Base-by-base conservation (phyloP, 2,797 vertebrate species). In the Thamnophis elegans region DNA sequence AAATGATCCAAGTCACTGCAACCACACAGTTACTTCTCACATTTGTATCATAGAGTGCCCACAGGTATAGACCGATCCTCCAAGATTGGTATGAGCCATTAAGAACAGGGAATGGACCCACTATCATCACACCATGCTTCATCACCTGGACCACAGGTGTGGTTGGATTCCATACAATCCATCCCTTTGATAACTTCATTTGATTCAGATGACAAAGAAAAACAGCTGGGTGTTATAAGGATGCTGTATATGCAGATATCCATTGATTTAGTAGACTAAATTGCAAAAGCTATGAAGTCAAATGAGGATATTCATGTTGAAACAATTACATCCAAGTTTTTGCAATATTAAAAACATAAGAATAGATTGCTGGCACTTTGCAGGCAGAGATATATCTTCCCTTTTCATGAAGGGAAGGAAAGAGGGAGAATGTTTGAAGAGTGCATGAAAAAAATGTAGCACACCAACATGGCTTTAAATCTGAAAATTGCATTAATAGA, bases 281-380 rank as follows among this genome's bases (percentile, higher is more conserved):
- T 14, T 32, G 36, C n/a, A 42, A 36, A 55, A 36, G 62, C 20
- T 68, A 54, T 55, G n/a, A n/a, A 22, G 20, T 56, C 4, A 51
- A 89, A 26, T 62, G 16, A 32, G 55, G 22, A 90, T 42, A 54
- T 22, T 32, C 53, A 55, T 78, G 36, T 14, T 90, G 89, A 90
- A 90, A 42, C 32, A 42, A 16, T 53, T 26, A 20, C 53, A 47
- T 88, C 91, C 86, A 62, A 28, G n/a, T 25, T 88, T 16, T 28
- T 36, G 4, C 26, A 51, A 12, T 92, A 11, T 32, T 85, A 42
- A 85, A 85, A 89, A 42, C 47, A n/a, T 22, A 53, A 47, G 60
- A 93, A 92, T 82, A 95, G 65, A 90, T 73, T 18, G 0, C 26
- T 54, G 47, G 18, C 89, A 88, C 85, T 93, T 91, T 94, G 92